A percentile compares a stretch with the other conserved stretches of the same genome.
phyloP scores from a whole-genome alignment of 2,888 invertebrate genomes.

The Xestia xanthographa region DNA sequence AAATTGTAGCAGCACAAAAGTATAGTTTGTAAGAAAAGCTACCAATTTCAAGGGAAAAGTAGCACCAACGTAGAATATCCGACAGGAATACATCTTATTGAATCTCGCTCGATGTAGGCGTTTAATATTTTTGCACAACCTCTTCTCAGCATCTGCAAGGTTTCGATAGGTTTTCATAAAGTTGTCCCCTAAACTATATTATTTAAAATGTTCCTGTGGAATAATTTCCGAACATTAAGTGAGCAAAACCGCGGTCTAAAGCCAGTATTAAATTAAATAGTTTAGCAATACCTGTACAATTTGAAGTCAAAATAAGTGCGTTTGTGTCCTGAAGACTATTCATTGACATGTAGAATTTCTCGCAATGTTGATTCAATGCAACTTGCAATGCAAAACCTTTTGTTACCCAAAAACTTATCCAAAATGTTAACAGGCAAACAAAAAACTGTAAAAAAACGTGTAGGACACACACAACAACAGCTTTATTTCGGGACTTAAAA shows the following conservation, averaged over 20 bases:
- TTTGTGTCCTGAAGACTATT: neutral
- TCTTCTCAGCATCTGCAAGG: neutral
- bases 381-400: neutral
- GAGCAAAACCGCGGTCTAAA: no score
- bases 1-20: neutral
- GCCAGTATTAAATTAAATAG: neutral
- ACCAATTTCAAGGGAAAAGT: neutral
- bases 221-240: no score
- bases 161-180: neutral
- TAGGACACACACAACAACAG: no score
- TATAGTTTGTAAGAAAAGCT: neutral
- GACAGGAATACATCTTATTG: neutral
- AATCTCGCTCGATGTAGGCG: slow-evolving; percentile 1
- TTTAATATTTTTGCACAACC: slow-evolving; percentile 2
- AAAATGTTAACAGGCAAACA: neutral
- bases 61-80: neutral
- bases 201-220: neutral
- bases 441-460: neutral
- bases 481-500: no score
- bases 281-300: neutral
- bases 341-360: neutral
- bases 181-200: no score
- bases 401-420: neutral
- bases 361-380: neutral
- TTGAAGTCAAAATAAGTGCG: neutral